These are phyloP conservation scores for Drosophila willistoni DNA, from an alignment of 1,140 invertebrate genomes.

Conservation along the genomic window DNA sequence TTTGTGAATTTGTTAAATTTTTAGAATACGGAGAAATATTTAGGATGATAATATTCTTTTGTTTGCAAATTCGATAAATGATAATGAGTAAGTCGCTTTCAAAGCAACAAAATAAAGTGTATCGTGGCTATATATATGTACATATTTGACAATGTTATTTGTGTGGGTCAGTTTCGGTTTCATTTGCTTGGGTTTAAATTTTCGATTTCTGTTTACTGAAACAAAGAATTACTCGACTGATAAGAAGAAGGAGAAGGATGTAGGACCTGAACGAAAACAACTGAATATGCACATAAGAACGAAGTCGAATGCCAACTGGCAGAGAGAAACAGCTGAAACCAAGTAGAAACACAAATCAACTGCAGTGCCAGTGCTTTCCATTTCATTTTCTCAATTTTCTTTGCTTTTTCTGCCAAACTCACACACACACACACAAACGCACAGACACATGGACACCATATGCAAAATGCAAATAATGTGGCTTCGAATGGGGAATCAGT, in stretches of 20 bases:
- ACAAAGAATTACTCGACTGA: not conserved
- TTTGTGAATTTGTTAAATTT: no score
- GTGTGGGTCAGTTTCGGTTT: not conserved
- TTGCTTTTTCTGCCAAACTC: conserved; percentile 22
- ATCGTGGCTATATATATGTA: not conserved
- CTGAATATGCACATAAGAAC: conserved; percentile 12
- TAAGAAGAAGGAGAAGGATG: not conserved
- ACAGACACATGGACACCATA: not conserved
- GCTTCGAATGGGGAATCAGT: not conserved
- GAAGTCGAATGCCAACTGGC: conserved; percentile 9
- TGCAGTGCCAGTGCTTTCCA: conserved; percentile 52
- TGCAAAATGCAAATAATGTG: conserved; percentile 13
- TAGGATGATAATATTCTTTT: not conserved
- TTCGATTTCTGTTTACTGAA: conserved; percentile 4
- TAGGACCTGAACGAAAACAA: conserved; percentile 12
- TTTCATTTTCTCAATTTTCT: conserved; percentile 61
- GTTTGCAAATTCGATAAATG: not conserved
- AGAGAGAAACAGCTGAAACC: conserved; percentile 20
- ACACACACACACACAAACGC: not conserved
- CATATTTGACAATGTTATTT: conserved; percentile 2
- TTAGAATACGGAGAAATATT: no score
- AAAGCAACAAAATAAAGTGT: not conserved
- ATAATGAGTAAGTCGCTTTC: not conserved
- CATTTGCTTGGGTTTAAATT: no score
- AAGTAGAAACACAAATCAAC: conserved; percentile 62